Base-by-base conservation (phyloP, 2,113 vertebrate species). In the Mormyrus iriodes region DNA sequence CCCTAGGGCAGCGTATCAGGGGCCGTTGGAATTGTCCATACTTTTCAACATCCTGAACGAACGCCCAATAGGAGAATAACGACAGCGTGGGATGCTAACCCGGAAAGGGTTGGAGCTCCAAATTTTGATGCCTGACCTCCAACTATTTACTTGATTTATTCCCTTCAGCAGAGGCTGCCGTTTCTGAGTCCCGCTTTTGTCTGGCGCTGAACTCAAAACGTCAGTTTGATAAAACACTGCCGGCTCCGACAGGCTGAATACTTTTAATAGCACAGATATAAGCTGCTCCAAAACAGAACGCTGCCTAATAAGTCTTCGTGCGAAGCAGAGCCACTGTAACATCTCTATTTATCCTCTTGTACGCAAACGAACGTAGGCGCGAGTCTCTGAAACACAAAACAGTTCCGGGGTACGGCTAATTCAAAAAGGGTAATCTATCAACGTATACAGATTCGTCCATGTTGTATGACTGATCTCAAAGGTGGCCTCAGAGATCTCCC, bases 161-260 rank as follows among this genome's bases (percentile, higher is more conserved):
- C 9, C 4, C 65, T 42, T 24, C 55, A 39, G 35, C 55, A 88
- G 76, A 48, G 42, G 79, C 48, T 52, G 53, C 9, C 35, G 58
- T 55, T 90, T 12, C 44, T 4, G 53, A 44, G 53, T 48, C 53
- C 55, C 73, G 88, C 65, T 90, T 87, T 86, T 53, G 88, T 87
- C 35, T 76, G 87, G 83, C 90, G 52, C 24, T 76, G 90, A 91
- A 91, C 90, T 90, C 90, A 92, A 91, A 93, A 90, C 44, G 90
- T 91, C 91, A 93, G n/a, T 91, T 91, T 93, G 89, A 93, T 90
- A 86, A 91, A 93, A 89, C 48, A 73, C 88, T 82, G 86, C 87
- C 53, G 53, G 55, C 87, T 88, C 35, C 53, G 58, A 46, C 15
- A 31, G 44, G 53, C 49, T 73, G 65, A 85, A 88, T 87, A 91